phyloP scores from a whole-genome alignment of 2,888 invertebrate species.

The Acronicta leporina region DNA sequence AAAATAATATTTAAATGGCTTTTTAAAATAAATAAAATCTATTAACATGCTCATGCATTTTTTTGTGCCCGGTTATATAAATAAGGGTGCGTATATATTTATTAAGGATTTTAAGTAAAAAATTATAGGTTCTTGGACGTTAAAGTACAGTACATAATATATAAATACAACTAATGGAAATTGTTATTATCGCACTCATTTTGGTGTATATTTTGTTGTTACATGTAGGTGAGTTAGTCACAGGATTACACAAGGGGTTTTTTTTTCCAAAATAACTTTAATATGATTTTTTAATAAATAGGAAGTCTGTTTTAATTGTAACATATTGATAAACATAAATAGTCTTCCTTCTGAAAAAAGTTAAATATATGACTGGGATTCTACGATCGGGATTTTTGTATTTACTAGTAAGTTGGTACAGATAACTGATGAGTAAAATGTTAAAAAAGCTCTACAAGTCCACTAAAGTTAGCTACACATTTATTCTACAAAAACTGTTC shows the following conservation, averaged over 20 bases:
- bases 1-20: slow-evolving; percentile 59
- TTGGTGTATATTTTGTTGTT: neutral
- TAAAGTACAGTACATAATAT: neutral
- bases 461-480: slow-evolving; percentile 19
- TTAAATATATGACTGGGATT: neutral
- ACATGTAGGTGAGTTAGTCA: slow-evolving; percentile 25
- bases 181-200: too few species aligned
- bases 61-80: slow-evolving; percentile 32
- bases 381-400: too few species aligned
- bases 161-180: too few species aligned
- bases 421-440: slow-evolving; percentile 2
- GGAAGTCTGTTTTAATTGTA: neutral
- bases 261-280: too few species aligned
- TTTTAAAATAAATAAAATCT: slow-evolving; percentile 46
- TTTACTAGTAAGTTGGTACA: too few species aligned
- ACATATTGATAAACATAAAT: too few species aligned
- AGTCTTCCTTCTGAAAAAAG: slow-evolving; percentile 9
- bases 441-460: slow-evolving; percentile 27
- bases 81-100: slow-evolving; percentile 28
- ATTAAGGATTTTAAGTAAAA: slow-evolving; percentile 4
- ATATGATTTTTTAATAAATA: too few species aligned
- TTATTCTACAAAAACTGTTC: slow-evolving; percentile 39
- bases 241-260: neutral
- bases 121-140: neutral
- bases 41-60: slow-evolving; percentile 62